A percentile compares a stretch with the other conserved stretches of the same genome.
Evolutionary conservation across 2,888 invertebrate species (phyloP).

Genomic region (Lissonota sp.): DNA sequence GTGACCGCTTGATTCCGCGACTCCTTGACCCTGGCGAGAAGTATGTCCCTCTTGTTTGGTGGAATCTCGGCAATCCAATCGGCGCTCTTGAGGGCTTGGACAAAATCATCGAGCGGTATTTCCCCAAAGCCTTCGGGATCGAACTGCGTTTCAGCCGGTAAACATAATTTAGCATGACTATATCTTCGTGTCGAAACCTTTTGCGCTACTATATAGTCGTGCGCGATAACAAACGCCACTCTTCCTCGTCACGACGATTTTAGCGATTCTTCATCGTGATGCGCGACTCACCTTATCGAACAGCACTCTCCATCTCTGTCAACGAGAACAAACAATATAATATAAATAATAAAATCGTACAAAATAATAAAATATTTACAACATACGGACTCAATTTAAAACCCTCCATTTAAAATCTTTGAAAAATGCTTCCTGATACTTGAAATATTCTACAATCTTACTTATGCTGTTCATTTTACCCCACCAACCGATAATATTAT

Average conservation of each 20-base stretch:
- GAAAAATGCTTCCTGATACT: too few relatives aligned
- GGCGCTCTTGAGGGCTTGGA: conserved; percentile 90
- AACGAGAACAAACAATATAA: conserved; percentile 77
- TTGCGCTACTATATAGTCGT: too few relatives aligned
- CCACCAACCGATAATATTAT: too few relatives aligned
- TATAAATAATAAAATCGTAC: conserved; percentile 34
- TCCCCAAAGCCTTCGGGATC: conserved; percentile 97
- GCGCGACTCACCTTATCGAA: conserved; percentile 90
- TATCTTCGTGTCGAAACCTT: too few relatives aligned
- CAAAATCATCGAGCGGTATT: conserved; percentile 94
- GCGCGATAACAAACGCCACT: too few relatives aligned
- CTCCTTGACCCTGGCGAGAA: conserved; percentile 78
- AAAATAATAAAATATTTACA: conserved; percentile 28
- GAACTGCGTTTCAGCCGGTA: conserved; percentile 87
- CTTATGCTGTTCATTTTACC: too few relatives aligned
- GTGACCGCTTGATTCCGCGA: conserved; percentile 89
- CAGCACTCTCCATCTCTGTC: conserved; percentile 95
- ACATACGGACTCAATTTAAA: background rate
- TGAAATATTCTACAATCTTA: too few relatives aligned
- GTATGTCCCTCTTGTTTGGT: conserved; percentile 90
- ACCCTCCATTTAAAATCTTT: too few relatives aligned
- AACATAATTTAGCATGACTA: background rate
- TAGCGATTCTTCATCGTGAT: too few relatives aligned
- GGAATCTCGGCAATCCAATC: conserved; percentile 92
- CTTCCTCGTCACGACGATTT: too few relatives aligned